A percentile compares a stretch with the other conserved stretches of the same genome.
phyloP scores from a whole-genome alignment of 2,888 invertebrate species.

The Heliconius cydno region DNA sequence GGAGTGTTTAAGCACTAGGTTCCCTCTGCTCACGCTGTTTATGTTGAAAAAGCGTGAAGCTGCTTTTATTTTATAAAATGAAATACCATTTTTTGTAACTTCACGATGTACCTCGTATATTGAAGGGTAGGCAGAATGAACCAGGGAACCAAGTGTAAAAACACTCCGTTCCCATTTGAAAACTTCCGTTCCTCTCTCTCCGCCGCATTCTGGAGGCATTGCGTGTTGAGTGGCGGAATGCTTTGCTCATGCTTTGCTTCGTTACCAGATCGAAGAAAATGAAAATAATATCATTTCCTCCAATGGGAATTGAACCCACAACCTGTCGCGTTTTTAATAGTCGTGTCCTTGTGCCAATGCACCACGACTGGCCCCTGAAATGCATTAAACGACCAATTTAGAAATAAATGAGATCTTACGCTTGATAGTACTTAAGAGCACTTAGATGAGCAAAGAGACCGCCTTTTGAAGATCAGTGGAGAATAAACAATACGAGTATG shows the following conservation, averaged over 20 bases:
- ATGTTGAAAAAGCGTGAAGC: no score
- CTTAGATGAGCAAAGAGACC: slow-evolving; percentile 21
- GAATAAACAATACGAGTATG: neutral
- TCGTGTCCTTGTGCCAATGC: neutral
- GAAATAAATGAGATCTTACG: neutral
- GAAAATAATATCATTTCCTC: neutral
- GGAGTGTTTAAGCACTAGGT: no score
- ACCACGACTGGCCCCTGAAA: neutral
- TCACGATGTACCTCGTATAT: neutral
- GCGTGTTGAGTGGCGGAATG: neutral
- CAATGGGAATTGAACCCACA: neutral
- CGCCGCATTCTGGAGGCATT: neutral
- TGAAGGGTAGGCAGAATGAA: neutral
- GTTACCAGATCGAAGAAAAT: neutral
- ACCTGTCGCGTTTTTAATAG: neutral
- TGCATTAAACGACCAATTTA: neutral
- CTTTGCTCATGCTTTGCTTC: neutral
- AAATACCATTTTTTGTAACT: no score
- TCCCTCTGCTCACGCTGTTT: no score
- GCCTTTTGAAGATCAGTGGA: slow-evolving; percentile 1
- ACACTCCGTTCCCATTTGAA: neutral
- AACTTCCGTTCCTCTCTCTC: neutral
- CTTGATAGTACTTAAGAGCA: slow-evolving; percentile 13
- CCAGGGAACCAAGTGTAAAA: neutral
- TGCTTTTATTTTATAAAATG: no score